A percentile compares a stretch with the other conserved stretches of the same genome.
Evolutionary conservation across 2,113 vertebrate species (phyloP).

Genomic region (Chamaea fasciata): DNA sequence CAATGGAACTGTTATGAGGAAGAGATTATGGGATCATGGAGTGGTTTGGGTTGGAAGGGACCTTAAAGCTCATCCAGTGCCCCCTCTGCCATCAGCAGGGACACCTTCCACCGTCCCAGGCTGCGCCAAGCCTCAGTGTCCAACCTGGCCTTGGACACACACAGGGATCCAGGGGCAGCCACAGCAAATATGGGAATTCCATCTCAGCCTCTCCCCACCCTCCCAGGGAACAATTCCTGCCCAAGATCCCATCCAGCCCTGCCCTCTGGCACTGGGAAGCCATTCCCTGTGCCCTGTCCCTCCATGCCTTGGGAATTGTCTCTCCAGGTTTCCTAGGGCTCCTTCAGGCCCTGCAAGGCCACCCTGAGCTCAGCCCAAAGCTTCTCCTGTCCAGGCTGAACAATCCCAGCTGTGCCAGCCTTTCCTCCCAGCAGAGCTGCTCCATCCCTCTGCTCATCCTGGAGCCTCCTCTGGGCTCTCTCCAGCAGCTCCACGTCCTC

Average conservation of each 20-base stretch:
- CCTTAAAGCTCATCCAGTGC: rapidly evolving
- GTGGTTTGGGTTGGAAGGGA: not conserved
- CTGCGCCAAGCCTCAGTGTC: not conserved
- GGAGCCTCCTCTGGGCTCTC: not conserved
- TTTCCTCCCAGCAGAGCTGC: too few species aligned
- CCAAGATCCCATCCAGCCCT: rapidly evolving
- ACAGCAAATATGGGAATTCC: not conserved
- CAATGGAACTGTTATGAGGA: not conserved
- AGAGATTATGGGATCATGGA: not conserved
- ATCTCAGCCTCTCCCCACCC: not conserved
- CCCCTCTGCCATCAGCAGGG: not conserved
- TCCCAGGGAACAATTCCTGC: rapidly evolving
- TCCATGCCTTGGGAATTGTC: too few species aligned
- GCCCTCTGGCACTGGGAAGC: not conserved
- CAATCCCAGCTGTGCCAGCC: too few species aligned
- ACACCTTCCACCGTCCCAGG: not conserved
- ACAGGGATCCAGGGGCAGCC: not conserved
- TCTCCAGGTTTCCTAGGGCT: too few species aligned
- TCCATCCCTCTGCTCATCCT: too few species aligned
- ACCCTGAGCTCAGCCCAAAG: too few species aligned
- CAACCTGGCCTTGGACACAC: not conserved
- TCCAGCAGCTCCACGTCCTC: not conserved
- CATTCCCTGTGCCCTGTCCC: too few species aligned
- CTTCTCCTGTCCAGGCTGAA: too few species aligned
- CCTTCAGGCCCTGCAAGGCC: too few species aligned